A percentile compares a stretch with the other conserved stretches of the same genome.
phyloP scores from a whole-genome alignment of 2,797 vertebrate genomes.

The Ficedula albicollis region DNA sequence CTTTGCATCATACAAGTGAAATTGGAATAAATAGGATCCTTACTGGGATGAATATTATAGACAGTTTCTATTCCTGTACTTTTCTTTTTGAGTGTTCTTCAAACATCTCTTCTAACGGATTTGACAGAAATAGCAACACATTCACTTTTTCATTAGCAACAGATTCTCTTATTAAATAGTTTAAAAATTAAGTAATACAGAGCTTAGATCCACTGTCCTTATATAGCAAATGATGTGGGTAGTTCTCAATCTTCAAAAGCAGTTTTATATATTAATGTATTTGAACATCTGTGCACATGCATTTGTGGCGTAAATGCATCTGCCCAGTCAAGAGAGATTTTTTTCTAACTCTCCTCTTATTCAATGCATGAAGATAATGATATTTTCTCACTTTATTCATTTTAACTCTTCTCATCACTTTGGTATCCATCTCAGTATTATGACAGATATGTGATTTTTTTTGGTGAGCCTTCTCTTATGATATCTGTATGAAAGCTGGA shows the following conservation, averaged over 20 bases:
- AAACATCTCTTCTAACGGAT: not conserved
- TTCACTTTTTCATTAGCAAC: slow-evolving; percentile 39
- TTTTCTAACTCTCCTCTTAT: not conserved
- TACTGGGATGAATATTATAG: not conserved
- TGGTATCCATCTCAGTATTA: not conserved
- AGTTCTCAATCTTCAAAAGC: not conserved
- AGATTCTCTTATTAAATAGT: slow-evolving; percentile 11
- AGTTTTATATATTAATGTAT: not conserved
- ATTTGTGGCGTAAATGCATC: not conserved
- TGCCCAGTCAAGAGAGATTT: not conserved
- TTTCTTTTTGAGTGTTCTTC: not conserved
- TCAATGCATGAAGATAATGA: not conserved
- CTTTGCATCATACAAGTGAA: slow-evolving; percentile 14
- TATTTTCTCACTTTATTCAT: not conserved
- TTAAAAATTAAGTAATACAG: not conserved
- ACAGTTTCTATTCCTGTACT: not conserved
- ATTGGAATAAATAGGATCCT: slow-evolving; percentile 13
- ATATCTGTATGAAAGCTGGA: not conserved
- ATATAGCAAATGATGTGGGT: not conserved
- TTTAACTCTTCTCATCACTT: not conserved
- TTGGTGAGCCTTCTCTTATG: not conserved
- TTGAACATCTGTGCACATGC: not conserved
- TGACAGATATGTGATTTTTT: not conserved
- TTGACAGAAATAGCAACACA: not conserved
- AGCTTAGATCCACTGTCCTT: not conserved